Evolutionary conservation across 2,797 vertebrate species (phyloP).

Genomic region (Oophaga sylvatica): DNA sequence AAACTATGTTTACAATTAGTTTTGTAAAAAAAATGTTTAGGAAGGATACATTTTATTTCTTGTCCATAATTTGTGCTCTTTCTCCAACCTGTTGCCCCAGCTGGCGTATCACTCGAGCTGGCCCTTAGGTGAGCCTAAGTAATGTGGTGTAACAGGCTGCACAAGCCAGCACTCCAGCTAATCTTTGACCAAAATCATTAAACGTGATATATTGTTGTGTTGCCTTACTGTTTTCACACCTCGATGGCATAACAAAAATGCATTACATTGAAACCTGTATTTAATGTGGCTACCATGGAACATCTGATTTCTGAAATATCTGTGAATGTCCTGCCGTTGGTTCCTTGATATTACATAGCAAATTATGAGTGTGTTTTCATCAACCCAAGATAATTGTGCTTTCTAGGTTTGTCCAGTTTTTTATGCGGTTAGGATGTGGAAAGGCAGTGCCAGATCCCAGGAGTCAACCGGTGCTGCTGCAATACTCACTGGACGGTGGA

Average conservation of each 20-base stretch:
- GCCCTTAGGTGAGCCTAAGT: background rate
- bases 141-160: background rate
- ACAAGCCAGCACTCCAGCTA: background rate
- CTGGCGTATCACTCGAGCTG: too few relatives aligned
- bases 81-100: too few relatives aligned
- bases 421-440: conserved; percentile 93
- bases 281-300: background rate
- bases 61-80: too few relatives aligned
- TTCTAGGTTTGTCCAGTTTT: conserved; percentile 96
- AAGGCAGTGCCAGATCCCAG: conserved; percentile 93
- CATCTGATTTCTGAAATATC: background rate
- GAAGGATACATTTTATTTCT: too few relatives aligned
- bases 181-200: background rate
- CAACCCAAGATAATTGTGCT: background rate
- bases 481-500: conserved; percentile 92
- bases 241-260: too few relatives aligned
- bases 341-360: too few relatives aligned
- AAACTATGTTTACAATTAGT: too few relatives aligned
- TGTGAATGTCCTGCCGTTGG: too few relatives aligned
- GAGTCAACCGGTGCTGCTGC: conserved; percentile 93
- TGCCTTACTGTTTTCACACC: too few relatives aligned
- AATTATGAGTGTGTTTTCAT: background rate
- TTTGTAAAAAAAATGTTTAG: too few relatives aligned
- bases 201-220: too few relatives aligned
- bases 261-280: background rate